phyloP scores from a whole-genome alignment of 1,140 invertebrate species.

The Drosophila leontia region DNA sequence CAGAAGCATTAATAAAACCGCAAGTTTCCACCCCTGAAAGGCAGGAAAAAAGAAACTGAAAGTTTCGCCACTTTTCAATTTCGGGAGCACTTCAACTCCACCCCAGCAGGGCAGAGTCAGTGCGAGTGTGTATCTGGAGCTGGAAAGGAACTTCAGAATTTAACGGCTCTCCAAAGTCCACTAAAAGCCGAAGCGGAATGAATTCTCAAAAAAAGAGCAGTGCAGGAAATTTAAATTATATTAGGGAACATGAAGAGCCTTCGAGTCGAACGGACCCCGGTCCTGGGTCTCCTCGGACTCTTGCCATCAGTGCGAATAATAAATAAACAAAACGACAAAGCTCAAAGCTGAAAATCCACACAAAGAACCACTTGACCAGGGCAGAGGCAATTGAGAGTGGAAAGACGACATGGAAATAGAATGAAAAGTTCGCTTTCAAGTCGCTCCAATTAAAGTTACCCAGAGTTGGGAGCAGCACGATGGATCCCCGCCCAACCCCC shows the following conservation, averaged over 20 bases:
- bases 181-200: conserved; percentile 53
- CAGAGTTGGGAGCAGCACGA: conserved; percentile 6
- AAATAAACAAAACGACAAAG: conserved; percentile 65
- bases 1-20: conserved; percentile 64
- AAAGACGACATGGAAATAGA: conserved; percentile 43
- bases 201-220: conserved; percentile 25
- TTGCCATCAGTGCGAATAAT: conserved; percentile 62
- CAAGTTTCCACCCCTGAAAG: conserved; percentile 34
- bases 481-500: neutral
- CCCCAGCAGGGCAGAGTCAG: conserved; percentile 53
- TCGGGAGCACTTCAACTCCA: conserved; percentile 43
- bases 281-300: conserved; percentile 15
- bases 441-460: conserved; percentile 71
- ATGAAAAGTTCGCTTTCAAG: conserved; percentile 64
- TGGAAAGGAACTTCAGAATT: conserved; percentile 42
- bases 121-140: conserved; percentile 41
- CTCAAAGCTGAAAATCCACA: conserved; percentile 44
- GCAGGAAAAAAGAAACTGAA: conserved; percentile 39
- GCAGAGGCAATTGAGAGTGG: conserved; percentile 26
- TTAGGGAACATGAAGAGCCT: conserved; percentile 63
- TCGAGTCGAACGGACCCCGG: conserved; percentile 1
- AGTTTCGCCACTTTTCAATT: conserved; percentile 76
- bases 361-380: conserved; percentile 52
- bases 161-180: conserved; percentile 77
- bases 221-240: conserved; percentile 73